These are phyloP conservation scores for Zelostemma sp. DNA, from an alignment of 1,140 invertebrate genomes.

Conservation along the genomic window DNA sequence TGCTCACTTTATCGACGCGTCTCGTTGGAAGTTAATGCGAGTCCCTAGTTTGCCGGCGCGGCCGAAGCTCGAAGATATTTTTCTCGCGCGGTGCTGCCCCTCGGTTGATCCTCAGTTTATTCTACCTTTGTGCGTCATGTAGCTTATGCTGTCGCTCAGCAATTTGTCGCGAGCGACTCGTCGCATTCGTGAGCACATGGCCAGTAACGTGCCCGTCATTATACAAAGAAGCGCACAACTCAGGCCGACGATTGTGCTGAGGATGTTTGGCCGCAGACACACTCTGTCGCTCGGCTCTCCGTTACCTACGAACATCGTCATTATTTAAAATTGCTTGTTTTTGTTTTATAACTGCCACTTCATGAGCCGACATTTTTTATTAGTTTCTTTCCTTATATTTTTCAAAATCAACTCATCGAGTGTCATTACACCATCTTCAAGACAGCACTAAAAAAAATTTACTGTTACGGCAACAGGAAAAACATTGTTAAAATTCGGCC, in stretches of 20 bases:
- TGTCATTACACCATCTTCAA: no score
- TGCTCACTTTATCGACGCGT: conserved; percentile 31
- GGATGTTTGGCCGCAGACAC: conserved; percentile 81
- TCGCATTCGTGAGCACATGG: conserved; percentile 79
- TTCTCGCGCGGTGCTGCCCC: conserved; percentile 10
- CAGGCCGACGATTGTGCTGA: conserved; percentile 80
- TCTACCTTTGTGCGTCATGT: conserved; percentile 80
- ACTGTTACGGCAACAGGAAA: no score
- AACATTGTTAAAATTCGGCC: no score
- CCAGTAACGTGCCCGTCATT: conserved; percentile 77
- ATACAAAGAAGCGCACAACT: conserved; percentile 78
- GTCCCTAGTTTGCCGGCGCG: conserved; percentile 21
- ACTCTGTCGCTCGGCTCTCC: conserved; percentile 72
- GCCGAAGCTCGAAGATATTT: not conserved
- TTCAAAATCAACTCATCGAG: no score
- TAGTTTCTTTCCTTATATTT: no score
- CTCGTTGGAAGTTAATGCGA: conserved; percentile 3
- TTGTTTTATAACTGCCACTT: no score
- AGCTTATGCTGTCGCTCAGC: conserved; percentile 73
- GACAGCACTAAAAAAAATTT: no score
- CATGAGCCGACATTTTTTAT: no score
- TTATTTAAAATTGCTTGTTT: conserved; percentile 11
- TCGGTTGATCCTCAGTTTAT: conserved; percentile 72
- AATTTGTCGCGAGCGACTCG: conserved; percentile 71
- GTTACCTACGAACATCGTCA: conserved; percentile 55